These are phyloP conservation scores for Oryzias sinensis DNA, from an alignment of 2,797 vertebrate species.

Conservation along the genomic window DNA sequence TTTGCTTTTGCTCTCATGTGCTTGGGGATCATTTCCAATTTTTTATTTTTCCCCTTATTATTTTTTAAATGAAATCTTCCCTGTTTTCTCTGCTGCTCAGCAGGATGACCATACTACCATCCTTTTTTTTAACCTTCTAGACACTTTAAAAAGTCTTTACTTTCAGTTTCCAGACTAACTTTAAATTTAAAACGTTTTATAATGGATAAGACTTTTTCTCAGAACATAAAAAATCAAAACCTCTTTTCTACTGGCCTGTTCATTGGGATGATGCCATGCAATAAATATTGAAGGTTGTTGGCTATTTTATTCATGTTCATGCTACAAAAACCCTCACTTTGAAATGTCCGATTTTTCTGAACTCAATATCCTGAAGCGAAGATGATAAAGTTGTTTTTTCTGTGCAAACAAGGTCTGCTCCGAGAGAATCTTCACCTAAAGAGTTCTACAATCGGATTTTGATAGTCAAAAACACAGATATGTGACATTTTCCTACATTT, in stretches of 20 bases:
- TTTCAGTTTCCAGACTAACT: neutral
- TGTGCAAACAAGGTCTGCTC: too few species aligned
- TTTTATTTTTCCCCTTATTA: conserved; percentile 4
- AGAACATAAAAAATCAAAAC: conserved; percentile 5
- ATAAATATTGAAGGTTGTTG: conserved; percentile 13
- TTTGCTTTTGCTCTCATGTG: conserved; percentile 48
- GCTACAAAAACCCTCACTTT: conserved; percentile 22
- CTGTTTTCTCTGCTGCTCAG: conserved; percentile 16
- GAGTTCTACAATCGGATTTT: too few species aligned
- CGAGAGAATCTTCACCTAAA: too few species aligned
- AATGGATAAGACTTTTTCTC: neutral
- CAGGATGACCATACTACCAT: conserved; percentile 17
- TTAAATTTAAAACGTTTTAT: conserved; percentile 1
- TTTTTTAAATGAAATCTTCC: neutral
- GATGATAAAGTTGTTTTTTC: conserved; percentile 17
- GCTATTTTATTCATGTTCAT: conserved; percentile 40
- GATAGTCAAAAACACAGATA: too few species aligned
- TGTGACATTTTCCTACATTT: too few species aligned
- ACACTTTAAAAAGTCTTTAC: neutral
- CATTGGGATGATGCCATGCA: conserved; percentile 14
- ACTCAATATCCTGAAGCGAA: conserved; percentile 6
- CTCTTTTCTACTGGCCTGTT: conserved; percentile 1
- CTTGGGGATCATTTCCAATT: conserved; percentile 35
- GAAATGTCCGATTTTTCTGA: conserved; percentile 14
- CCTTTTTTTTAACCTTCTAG: conserved; percentile 1